phyloP scores from a whole-genome alignment of 64 coral and sea anemone species.

The Trachythela sp. region DNA sequence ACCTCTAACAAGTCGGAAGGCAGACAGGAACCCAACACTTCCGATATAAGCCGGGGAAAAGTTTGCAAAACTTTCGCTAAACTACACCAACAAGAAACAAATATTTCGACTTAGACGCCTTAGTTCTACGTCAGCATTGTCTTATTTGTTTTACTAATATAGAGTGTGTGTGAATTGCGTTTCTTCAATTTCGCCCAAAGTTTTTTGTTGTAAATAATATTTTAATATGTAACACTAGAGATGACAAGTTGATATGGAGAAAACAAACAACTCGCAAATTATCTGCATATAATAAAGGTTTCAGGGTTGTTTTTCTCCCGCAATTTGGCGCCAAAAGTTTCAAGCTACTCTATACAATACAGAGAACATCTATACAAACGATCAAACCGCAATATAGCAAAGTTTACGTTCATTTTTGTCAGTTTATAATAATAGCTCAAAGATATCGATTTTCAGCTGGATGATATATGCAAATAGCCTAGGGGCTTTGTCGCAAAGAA shows the following conservation, averaged over 20 bases:
- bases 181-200: not conserved
- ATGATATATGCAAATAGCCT: constrained; percentile 17
- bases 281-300: not conserved
- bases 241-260: not conserved
- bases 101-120: too few relatives aligned
- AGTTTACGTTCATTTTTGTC: not conserved
- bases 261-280: not conserved
- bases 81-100: not conserved
- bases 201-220: not conserved
- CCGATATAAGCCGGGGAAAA: not conserved
- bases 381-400: not conserved
- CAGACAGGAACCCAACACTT: not conserved
- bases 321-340: not conserved
- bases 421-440: constrained; percentile 4
- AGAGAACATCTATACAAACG: not conserved
- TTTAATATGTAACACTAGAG: not conserved
- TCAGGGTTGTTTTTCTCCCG: not conserved
- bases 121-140: not conserved
- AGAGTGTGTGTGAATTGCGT: not conserved
- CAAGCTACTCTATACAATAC: not conserved
- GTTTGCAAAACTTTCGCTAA: not conserved
- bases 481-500: constrained; percentile 10
- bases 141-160: not conserved
- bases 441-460: constrained; percentile 18
- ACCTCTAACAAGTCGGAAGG: not conserved